phyloP scores from a whole-genome alignment of 2,888 invertebrate species.

The Ditylenchus weischeri region DNA sequence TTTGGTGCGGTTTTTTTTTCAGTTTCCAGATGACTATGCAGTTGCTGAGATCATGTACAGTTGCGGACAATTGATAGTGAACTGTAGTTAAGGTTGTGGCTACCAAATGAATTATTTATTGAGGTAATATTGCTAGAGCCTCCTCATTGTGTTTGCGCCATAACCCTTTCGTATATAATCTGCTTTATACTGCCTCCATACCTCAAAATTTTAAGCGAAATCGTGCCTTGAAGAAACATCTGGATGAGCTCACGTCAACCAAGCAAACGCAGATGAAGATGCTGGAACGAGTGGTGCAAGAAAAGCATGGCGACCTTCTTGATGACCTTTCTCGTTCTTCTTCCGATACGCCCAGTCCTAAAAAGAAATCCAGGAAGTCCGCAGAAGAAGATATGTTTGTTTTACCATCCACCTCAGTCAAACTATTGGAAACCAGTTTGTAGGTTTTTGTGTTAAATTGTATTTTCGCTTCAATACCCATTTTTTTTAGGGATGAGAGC shows the following conservation, averaged over 20 bases:
- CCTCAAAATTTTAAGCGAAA: constrained; percentile 36
- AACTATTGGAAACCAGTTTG: neutral
- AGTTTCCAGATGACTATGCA: too few relatives aligned
- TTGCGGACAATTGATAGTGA: too few relatives aligned
- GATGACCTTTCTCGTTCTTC: neutral
- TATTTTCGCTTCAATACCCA: neutral
- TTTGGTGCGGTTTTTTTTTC: too few relatives aligned
- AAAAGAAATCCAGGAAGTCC: constrained; percentile 11
- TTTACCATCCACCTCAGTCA: constrained; percentile 21
- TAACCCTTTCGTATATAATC: neutral
- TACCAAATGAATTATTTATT: too few relatives aligned
- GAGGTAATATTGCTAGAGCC: too few relatives aligned
- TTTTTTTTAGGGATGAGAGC: neutral
- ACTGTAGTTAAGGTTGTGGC: too few relatives aligned
- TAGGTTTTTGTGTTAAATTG: neutral
- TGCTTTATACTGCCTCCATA: too few relatives aligned
- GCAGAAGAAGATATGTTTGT: constrained; percentile 25
- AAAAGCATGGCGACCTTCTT: constrained; percentile 24
- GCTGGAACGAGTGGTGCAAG: constrained; percentile 26
- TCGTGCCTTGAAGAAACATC: constrained; percentile 35
- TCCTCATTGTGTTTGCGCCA: too few relatives aligned
- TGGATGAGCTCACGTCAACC: constrained; percentile 38
- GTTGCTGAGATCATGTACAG: too few relatives aligned
- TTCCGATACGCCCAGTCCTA: neutral
- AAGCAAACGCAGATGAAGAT: constrained; percentile 30